Evolutionary conservation across 2,113 vertebrate genomes (phyloP), one percentile per base, ranked within the genome.

Genomic region (Polypterus bichir): DNA sequence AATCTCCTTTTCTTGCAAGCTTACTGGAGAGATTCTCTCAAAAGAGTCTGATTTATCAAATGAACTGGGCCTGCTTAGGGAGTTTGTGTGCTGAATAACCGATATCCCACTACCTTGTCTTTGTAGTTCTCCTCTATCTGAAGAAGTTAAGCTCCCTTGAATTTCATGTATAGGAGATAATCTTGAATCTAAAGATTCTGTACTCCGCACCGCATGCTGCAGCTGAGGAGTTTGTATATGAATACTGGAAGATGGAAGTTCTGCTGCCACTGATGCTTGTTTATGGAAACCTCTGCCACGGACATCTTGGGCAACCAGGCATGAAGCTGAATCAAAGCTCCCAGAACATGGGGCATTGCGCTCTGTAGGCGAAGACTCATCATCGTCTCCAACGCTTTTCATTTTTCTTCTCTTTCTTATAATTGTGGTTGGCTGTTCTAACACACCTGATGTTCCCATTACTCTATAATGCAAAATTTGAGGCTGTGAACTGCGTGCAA

Each of bases 381-480:
- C 97, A 2, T 99, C 95, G 65, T 98, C 94, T 0, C 97, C 95
- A 7, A 97, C 93, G 44, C 97, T 99, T 74, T 97, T 99, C 90
- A 97, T 95, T 77, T 94, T 99, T 66, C 94, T 88, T 70, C 97
- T 86, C 77, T 99, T 99, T 62, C 97, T 84, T 61, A 99, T 85
- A 62, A 91, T 90, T 3, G 86, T 27, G 27, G 27, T 79, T 3
- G 93, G 90, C 64, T 97, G 94, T 51, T 99, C 94, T 69, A 90
- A 83, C 57, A 78, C 72, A 0, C 88, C 89, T 0, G 87, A 66
- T 47, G 86, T 77, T 48, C 72, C 63, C 3, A 83, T 73, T 3
- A 86, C 83, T 80, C 85, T 86, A 68, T 86, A 89, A 69, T 89
- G 86, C 3, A 87, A 72, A 48, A 88, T 76, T 60, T 88, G 75